Conservation (phyloP, 2,888 invertebrate genomes). For the Lissonota sp. region DNA sequence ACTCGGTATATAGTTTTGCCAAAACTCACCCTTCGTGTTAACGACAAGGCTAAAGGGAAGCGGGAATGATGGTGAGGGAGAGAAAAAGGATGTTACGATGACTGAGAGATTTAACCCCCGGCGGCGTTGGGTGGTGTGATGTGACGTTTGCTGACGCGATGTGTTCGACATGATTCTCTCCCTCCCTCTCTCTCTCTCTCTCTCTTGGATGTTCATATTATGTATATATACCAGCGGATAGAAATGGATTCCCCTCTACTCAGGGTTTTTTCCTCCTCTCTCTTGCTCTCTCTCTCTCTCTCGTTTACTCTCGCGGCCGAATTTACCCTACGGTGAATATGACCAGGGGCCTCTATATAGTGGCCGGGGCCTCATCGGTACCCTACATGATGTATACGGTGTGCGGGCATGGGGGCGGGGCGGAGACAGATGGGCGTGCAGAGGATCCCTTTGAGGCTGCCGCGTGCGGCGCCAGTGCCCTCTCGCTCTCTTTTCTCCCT, state of each 20-base stretch:
- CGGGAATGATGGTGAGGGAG: background rate
- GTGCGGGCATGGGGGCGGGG: slow-evolving; percentile 83
- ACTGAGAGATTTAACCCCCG: slow-evolving; percentile 17
- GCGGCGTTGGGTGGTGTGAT: slow-evolving; percentile 67
- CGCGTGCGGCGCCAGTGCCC: slow-evolving; percentile 83
- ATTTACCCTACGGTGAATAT: slow-evolving; percentile 52
- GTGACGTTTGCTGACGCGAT: slow-evolving; percentile 78
- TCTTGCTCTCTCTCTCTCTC: slow-evolving; percentile 43
- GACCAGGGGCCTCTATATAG: slow-evolving; percentile 52
- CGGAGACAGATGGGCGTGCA: slow-evolving; percentile 84
- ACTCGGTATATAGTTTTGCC: background rate
- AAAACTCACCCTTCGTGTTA: background rate
- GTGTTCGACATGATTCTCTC: slow-evolving; percentile 69
- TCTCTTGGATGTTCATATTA: slow-evolving; percentile 8
- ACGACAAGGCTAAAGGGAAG: background rate
- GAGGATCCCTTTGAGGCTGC: slow-evolving; percentile 83
- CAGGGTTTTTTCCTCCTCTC: slow-evolving; percentile 20
- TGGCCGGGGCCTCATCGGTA: slow-evolving; percentile 51
- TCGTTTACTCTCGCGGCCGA: slow-evolving; percentile 7
- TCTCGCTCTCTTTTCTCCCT: slow-evolving; percentile 56
- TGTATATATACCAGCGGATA: slow-evolving; percentile 59
- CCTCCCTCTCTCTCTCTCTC: slow-evolving; percentile 28
- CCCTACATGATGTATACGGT: slow-evolving; percentile 81
- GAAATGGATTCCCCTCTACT: slow-evolving; percentile 21
- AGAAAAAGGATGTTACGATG: background rate